Percentiles rank a stretch among this genome's conserved stretches.
phyloP scores from a whole-genome alignment of 2,113 vertebrate genomes.

The Dasypus novemcinctus region DNA sequence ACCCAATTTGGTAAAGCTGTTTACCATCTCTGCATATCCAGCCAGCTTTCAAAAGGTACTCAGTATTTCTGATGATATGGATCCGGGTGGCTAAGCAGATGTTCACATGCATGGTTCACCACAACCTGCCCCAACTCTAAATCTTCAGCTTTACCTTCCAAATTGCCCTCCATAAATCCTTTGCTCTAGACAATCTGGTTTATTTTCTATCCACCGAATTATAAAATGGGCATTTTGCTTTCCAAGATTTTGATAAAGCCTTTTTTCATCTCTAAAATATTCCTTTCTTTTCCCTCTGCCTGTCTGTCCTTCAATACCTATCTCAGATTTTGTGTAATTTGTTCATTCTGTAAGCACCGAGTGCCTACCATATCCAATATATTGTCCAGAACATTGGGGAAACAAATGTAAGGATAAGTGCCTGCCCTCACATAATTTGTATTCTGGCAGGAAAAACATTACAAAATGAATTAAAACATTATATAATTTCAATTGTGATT shows the following conservation, averaged over 20 bases:
- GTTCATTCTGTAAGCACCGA: not conserved
- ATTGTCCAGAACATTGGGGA: not conserved
- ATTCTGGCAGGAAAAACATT: not conserved
- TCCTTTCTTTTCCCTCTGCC: not conserved
- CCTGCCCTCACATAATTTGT: not conserved
- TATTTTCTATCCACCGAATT: not conserved
- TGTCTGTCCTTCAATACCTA: not conserved
- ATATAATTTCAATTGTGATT: not conserved
- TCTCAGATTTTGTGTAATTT: not conserved
- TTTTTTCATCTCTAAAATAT: not conserved
- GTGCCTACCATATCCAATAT: not conserved
- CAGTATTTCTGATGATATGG: not conserved
- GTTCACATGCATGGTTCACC: not conserved
- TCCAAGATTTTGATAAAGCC: not conserved
- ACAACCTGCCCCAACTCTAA: not conserved
- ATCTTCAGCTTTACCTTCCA: slow-evolving; percentile 1
- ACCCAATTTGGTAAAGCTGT: not conserved
- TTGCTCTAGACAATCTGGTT: not conserved
- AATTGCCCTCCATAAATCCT: not conserved
- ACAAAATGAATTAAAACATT: not conserved
- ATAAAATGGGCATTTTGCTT: not conserved
- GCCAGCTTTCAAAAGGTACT: slow-evolving; percentile 1
- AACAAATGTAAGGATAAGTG: not conserved
- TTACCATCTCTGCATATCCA: not conserved
- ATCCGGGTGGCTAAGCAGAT: not conserved